Base-by-base conservation (phyloP, 2,113 vertebrate species). In the Murina feae region DNA sequence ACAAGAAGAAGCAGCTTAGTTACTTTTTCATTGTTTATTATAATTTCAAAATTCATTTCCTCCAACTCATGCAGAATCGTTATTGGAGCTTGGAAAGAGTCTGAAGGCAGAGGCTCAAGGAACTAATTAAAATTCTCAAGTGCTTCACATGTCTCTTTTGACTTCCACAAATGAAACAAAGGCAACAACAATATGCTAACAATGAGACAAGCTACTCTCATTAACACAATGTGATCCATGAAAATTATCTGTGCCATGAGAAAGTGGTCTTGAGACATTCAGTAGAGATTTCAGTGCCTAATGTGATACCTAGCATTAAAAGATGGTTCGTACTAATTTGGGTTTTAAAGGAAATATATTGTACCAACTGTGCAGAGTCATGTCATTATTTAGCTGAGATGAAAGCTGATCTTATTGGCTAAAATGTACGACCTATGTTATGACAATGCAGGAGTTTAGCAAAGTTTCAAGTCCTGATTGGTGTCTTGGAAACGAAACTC, bases 11-110 rank as follows among this genome's bases (percentile, higher is more conserved):
- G 8, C 58, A 65, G 21, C 14, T 80, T 91, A 88, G 72, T 78
- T 93, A 88, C 17, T 53, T 95, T 90, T 95, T 91, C 66, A 87
- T 81, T 44, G 94, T 49, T 76, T 74, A 86, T 85, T 85, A 16
- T 86, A 74, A 32, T 92, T 92, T 78, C 10, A 74, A 89, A 93
- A 83, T 69, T 65, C 18, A 95, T 94, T 44, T 94, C 3, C 68
- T 94, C 37, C 83, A 95, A 37, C 9, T 88, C 89, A 69, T 18
- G 63, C 5, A 76, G 88, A 95, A 71, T 65, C 53, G 51, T 81
- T 84, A 53, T 37, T 53, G 49, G 21, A 72, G 37, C 39, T 75
- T 90, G 58, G 92, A 88, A 87, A 69, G 71, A 94, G 28, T 76
- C 91, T 78, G 60, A 89, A 86, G 49, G 44, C 32, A 80, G 75